Conservation (phyloP, 2,113 vertebrate species). For the Castor canadensis region DNA sequence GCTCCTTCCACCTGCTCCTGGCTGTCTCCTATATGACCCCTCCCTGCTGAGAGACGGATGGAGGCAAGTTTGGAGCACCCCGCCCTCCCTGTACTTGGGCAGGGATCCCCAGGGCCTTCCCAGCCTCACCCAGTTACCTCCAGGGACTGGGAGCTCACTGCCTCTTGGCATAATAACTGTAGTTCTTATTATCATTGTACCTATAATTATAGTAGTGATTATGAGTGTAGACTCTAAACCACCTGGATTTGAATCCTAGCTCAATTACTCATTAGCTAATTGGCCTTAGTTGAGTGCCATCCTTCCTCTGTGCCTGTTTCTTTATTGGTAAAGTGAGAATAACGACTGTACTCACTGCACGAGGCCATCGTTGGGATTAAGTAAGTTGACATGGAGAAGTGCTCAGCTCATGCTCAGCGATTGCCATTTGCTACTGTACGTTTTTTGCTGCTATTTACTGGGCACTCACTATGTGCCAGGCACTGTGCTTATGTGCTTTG, state of each 20-base stretch:
- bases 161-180: conserved; percentile 39
- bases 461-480: neutral
- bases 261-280: neutral
- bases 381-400: accelerated
- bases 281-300: neutral
- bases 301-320: neutral
- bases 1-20: neutral
- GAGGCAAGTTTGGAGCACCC: accelerated
- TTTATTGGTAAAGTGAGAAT: neutral
- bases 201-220: neutral
- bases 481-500: neutral
- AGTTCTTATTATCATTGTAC: conserved; percentile 31
- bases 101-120: neutral
- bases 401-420: accelerated
- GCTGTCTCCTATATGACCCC: accelerated
- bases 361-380: neutral
- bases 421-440: accelerated
- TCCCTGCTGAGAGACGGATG: neutral
- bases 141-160: neutral
- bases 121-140: neutral
- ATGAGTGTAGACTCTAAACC: neutral
- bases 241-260: conserved; percentile 1
- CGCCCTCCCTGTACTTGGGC: neutral
- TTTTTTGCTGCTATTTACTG: accelerated
- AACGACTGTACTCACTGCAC: neutral